Percentiles rank a stretch among this genome's conserved stretches.
Conservation (phyloP, 2,888 invertebrate species). For the Clusia tigrina region DNA sequence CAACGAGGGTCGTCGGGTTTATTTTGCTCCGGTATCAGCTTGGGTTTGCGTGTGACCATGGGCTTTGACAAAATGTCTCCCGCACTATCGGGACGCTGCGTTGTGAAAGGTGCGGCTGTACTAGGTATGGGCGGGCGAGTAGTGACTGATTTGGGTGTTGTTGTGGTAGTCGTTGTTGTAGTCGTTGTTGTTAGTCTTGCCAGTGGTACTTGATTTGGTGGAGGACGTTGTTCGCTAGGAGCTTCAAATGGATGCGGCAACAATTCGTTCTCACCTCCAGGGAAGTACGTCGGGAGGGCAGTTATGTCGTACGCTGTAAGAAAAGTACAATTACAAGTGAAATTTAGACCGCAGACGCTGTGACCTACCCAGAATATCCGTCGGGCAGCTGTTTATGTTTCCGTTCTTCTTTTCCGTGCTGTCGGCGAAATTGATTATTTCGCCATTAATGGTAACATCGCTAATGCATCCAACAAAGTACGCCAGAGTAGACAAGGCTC, state of each 20-base stretch:
- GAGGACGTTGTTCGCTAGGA: slow-evolving; percentile 36
- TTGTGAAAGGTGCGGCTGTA: slow-evolving; percentile 35
- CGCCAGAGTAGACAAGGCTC: slow-evolving; percentile 68
- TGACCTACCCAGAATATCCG: slow-evolving; percentile 53
- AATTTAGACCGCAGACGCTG: neutral
- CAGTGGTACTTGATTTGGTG: slow-evolving; percentile 57
- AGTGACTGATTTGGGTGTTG: slow-evolving; percentile 39
- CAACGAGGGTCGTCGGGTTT: slow-evolving; percentile 58
- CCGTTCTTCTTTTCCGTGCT: slow-evolving; percentile 70
- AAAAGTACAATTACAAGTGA: neutral
- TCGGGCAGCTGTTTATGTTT: slow-evolving; percentile 70
- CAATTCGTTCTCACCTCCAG: slow-evolving; percentile 48
- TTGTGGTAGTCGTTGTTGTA: slow-evolving; percentile 49
- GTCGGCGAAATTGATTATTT: slow-evolving; percentile 79
- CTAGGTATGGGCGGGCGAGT: slow-evolving; percentile 51
- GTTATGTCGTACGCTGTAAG: slow-evolving; percentile 55
- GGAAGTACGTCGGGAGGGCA: slow-evolving; percentile 51
- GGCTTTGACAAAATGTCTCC: slow-evolving; percentile 33
- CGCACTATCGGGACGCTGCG: slow-evolving; percentile 2
- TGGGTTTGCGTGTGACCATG: slow-evolving; percentile 45
- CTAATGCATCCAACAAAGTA: slow-evolving; percentile 91
- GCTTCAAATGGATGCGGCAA: slow-evolving; percentile 30
- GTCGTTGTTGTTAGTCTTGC: slow-evolving; percentile 41
- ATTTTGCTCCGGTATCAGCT: slow-evolving; percentile 38
- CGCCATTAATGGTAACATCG: slow-evolving; percentile 88